phyloP scores from a whole-genome alignment of 2,113 vertebrate species.

The Chaenocephalus aceratus region DNA sequence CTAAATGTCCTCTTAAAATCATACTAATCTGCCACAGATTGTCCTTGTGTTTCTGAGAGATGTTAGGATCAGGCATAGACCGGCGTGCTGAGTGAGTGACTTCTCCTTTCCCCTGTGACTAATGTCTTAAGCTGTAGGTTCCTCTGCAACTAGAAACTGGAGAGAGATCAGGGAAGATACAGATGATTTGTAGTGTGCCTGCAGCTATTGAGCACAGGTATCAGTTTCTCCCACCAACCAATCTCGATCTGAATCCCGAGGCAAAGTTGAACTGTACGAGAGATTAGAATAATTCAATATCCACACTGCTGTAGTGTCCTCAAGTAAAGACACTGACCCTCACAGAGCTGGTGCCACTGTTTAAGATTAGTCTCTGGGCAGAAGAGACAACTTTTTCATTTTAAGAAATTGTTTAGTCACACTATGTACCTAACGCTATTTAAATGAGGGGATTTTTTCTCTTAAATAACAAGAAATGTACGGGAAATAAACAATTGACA shows the following conservation, averaged over 20 bases:
- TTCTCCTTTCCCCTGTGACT: conserved; percentile 60
- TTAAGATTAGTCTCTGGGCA: conserved; percentile 7
- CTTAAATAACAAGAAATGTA: conserved; percentile 41
- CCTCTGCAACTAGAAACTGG: conserved; percentile 64
- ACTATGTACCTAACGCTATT: conserved; percentile 15
- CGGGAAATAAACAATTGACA: conserved; percentile 48
- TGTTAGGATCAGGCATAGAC: conserved; percentile 21
- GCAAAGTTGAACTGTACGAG: conserved; percentile 58
- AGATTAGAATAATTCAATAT: conserved; percentile 73
- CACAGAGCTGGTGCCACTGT: conserved; percentile 18
- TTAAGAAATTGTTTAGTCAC: conserved; percentile 23
- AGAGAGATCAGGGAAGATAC: conserved; percentile 66
- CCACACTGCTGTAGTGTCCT: conserved; percentile 52
- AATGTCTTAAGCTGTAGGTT: conserved; percentile 64
- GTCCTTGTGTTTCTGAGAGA: conserved; percentile 29
- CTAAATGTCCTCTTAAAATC: conserved; percentile 41
- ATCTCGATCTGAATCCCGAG: conserved; percentile 68
- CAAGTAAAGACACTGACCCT: conserved; percentile 51
- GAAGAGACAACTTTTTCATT: background rate
- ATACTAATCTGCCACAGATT: conserved; percentile 30
- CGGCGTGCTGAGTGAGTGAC: conserved; percentile 33
- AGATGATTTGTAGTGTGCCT: conserved; percentile 68
- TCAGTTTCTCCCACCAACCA: conserved; percentile 58
- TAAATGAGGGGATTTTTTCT: background rate
- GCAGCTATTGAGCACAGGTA: conserved; percentile 63